These are phyloP conservation scores for Apogon talboti DNA, from an alignment of 2,797 vertebrate species.

Conservation along the genomic window DNA sequence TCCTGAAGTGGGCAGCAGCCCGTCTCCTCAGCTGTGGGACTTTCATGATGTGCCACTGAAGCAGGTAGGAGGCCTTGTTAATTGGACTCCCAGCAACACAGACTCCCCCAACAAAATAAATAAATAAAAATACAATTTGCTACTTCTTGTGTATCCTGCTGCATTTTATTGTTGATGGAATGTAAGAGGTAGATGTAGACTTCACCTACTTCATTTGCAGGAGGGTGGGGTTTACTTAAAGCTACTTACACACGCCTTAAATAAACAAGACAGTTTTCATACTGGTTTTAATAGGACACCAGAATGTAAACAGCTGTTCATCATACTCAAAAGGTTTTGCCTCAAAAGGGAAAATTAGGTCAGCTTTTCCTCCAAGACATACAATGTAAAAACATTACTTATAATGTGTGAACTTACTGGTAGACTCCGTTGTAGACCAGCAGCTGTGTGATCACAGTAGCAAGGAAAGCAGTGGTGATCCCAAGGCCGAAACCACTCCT, in stretches of 20 bases:
- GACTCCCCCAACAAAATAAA: background rate
- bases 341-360: background rate
- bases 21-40: conserved; percentile 33
- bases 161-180: conserved; percentile 20
- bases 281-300: conserved; percentile 2
- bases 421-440: conserved; percentile 98
- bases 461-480: conserved; percentile 96
- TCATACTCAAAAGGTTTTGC: conserved; percentile 2
- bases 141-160: conserved; percentile 4
- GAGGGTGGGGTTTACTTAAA: background rate
- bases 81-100: conserved; percentile 40
- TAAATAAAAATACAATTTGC: conserved; percentile 29
- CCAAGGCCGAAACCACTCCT: conserved; percentile 96
- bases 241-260: conserved; percentile 7
- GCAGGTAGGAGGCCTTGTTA: conserved; percentile 37
- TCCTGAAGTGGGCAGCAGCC: conserved; percentile 18
- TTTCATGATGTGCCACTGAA: conserved; percentile 40
- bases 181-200: background rate
- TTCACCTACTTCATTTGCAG: background rate
- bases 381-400: background rate
- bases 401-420: conserved; percentile 74
- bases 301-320: conserved; percentile 1
- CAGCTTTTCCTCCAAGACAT: background rate
- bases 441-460: conserved; percentile 95
- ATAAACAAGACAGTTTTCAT: background rate